Evolutionary conservation across 2,888 invertebrate genomes (phyloP), one percentile per base, ranked within the genome.

Genomic region (Lamellibrachia columna): DNA sequence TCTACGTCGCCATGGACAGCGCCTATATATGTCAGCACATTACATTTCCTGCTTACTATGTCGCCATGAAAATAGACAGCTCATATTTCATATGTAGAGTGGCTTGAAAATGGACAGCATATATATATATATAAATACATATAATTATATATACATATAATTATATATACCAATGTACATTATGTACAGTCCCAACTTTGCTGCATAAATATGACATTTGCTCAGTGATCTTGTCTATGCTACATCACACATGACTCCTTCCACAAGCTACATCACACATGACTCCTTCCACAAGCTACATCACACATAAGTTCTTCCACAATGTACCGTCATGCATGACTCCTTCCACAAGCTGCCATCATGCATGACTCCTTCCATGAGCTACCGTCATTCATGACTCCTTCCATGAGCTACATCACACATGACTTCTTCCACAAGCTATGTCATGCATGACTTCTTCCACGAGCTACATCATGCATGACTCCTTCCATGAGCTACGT

Each of bases 331-430:
- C 58, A 58, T 0, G 6, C 7, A 58, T 58, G 58, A 58, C 58
- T 58, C 11, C 11, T 58, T 75, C 22, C 22, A 22, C 75, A 75
- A 22, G 15, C 22, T 15, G 1, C 22, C 40, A 15, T 75, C 75
- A 75, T n/a, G 75, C 4, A 75, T 75, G 75, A 75, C 40, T 40
- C 40, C 40, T 40, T 40, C 40, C 40, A 40, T 0, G 1, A 40
- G 40, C 40, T 40, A 1, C 40, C 40, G 1, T 40, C 40, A 40
- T 40, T 0, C 40, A 40, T 40, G 40, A 40, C 75, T 75, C n/a
- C 75, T 75, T 93, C 93, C 93, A 94, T 7, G 93, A 53, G 9
- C 93, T 92, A 2, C 95, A 0, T 40, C 40, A 40, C 0, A 0
- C 40, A 40, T 40, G 40, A 40, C 0, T 40, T 0, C 0, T 40